Percentiles rank a stretch among this genome's conserved stretches.
Conservation (phyloP, 2,888 invertebrate species). For the Chymomyza fuscimana region DNA sequence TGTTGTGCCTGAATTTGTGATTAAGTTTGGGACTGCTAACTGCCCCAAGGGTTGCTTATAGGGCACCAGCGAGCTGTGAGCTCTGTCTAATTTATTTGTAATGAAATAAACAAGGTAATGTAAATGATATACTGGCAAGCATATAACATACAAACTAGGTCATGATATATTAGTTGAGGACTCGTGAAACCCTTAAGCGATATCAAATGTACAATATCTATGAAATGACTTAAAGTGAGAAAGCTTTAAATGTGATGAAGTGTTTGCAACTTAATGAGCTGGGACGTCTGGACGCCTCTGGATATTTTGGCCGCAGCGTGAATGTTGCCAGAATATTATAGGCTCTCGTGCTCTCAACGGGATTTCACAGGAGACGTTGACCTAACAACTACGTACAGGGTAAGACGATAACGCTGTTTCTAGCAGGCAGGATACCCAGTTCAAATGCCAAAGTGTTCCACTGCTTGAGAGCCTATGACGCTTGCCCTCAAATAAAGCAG, state of each 20-base stretch:
- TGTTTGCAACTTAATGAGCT: background rate
- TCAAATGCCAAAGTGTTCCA: no score
- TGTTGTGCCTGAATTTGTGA: slow-evolving; percentile 20
- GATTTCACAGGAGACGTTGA: background rate
- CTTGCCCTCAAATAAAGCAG: no score
- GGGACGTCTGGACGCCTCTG: no score
- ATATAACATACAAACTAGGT: background rate
- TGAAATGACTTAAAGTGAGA: background rate
- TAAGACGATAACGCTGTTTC: no score
- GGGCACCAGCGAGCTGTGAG: background rate
- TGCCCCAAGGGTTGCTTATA: slow-evolving; percentile 16
- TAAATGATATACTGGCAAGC: background rate
- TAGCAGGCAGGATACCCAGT: no score
- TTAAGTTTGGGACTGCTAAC: slow-evolving; percentile 15
- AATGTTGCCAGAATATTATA: background rate
- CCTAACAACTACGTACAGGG: no score
- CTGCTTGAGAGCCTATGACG: no score
- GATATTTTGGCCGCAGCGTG: no score
- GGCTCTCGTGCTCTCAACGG: background rate
- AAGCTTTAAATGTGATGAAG: background rate
- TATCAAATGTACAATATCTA: background rate
- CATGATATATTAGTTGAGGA: background rate
- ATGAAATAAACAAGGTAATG: background rate
- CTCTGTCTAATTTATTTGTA: slow-evolving; percentile 3
- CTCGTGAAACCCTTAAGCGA: background rate